Evolutionary conservation across 2,888 invertebrate species (phyloP).

Genomic region (Xylota sylvarum): DNA sequence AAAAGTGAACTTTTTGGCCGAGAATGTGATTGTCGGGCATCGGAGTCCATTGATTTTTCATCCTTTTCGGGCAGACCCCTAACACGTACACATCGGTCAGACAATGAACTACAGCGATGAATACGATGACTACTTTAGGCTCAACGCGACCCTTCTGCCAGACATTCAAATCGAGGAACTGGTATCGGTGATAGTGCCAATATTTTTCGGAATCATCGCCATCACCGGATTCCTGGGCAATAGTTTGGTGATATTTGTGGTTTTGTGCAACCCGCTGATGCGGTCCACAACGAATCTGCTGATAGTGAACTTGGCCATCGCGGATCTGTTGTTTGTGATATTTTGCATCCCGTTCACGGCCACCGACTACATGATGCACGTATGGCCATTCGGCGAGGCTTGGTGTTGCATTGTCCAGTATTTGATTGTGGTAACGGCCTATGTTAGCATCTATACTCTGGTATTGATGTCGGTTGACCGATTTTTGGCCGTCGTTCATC

Average conservation of each 20-base stretch:
- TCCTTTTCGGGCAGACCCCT: not conserved
- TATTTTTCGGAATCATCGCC: slow-evolving; percentile 94
- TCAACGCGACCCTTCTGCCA: slow-evolving; percentile 34
- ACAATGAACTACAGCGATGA: slow-evolving; percentile 43
- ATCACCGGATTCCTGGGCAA: slow-evolving; percentile 95
- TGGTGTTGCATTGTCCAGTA: slow-evolving; percentile 97
- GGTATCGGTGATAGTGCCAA: slow-evolving; percentile 88
- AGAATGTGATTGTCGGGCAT: slow-evolving; percentile 36
- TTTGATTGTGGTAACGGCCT: slow-evolving; percentile 95
- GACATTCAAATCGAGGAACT: slow-evolving; percentile 76
- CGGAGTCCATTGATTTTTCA: slow-evolving; percentile 41
- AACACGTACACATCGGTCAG: not conserved
- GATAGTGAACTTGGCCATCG: slow-evolving; percentile 94
- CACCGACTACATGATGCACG: slow-evolving; percentile 92
- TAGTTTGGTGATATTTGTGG: slow-evolving; percentile 94
- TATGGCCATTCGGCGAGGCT: slow-evolving; percentile 95
- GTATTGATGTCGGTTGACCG: slow-evolving; percentile 97
- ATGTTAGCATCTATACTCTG: slow-evolving; percentile 96
- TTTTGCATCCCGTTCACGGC: slow-evolving; percentile 98
- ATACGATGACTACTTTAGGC: slow-evolving; percentile 11
- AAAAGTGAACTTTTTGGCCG: slow-evolving; percentile 18
- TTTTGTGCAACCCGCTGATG: slow-evolving; percentile 95
- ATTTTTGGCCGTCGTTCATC: slow-evolving; percentile 96
- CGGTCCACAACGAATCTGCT: slow-evolving; percentile 96
- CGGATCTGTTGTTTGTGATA: slow-evolving; percentile 95